Base-by-base conservation (phyloP, 2,797 vertebrate genomes). In the Phylloscopus collybita region DNA sequence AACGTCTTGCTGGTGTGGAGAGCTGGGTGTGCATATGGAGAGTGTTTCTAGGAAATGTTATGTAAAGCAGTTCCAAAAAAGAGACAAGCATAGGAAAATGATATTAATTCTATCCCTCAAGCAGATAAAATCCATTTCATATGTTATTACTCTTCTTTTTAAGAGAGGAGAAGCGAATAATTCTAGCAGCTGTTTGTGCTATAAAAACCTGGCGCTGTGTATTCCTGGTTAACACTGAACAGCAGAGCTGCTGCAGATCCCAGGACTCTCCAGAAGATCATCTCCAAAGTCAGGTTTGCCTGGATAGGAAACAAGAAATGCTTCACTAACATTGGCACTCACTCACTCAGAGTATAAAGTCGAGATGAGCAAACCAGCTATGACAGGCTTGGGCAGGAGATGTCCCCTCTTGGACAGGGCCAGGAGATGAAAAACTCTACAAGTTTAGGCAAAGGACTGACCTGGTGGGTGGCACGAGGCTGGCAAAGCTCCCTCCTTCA, bases 11-110 rank as follows among this genome's bases (percentile, higher is more conserved):
- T 25, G 47, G 91, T 96, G 81, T 71, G 87, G 60, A 70, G 62
- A 74, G 93, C 80, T 92, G 95, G 92, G 94, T 74, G 93, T 45
- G 59, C 94, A 88, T 75, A 87, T 90, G 96, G 93, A 97, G 94
- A 10, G 29, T 97, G 72, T 97, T 98, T 98, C 96, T 97, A 98
- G 96, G 95, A 97, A 97, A 96, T 79, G 72, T 94, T 97, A 95
- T 74, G 73, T 95, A 96, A 96, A 97, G 82, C 34, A 47, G 92
- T 96, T 97, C 96, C 95, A 97, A 96, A 91, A 90, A 91, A 94
- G 96, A 88, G 94, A 92, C 95, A 96, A 92, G 92, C 92, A 26
- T 95, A 96, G 97, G 92, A 96, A 97, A 97, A 96, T 94, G 22
- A 97, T 97, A 94, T 93, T 97, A 97, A 96, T 97, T 95, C 83